Conservation (phyloP, 2,888 invertebrate species). For the Polia nebulosa region DNA sequence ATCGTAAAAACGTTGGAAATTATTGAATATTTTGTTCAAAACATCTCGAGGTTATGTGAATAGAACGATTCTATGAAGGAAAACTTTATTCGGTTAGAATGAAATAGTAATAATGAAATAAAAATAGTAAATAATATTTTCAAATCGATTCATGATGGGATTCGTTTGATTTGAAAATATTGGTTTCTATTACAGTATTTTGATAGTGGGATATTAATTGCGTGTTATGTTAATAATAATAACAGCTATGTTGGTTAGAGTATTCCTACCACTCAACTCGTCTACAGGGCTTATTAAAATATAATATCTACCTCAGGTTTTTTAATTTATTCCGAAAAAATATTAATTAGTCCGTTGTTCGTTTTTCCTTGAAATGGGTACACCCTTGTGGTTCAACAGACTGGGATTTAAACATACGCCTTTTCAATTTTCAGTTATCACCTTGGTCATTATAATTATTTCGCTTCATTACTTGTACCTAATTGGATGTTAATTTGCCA, state of each 20-base stretch:
- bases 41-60: constrained; percentile 16
- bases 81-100: constrained; percentile 23
- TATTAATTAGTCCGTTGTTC: neutral
- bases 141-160: constrained; percentile 13
- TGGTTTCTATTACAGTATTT: neutral
- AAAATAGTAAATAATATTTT: too few species aligned
- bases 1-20: constrained; percentile 40
- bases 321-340: neutral
- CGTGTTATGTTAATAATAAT: neutral
- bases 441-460: constrained; percentile 2
- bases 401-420: constrained; percentile 15
- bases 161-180: constrained; percentile 4
- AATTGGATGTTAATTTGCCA: neutral
- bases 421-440: constrained; percentile 30
- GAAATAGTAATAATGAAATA: too few species aligned
- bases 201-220: too few species aligned
- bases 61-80: constrained; percentile 6
- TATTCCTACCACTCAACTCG: too few species aligned
- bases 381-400: constrained; percentile 20
- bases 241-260: too few species aligned
- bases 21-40: constrained; percentile 47
- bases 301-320: neutral
- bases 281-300: too few species aligned
- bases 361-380: neutral
- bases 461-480: neutral